Evolutionary conservation across 2,888 invertebrate species (phyloP).

Genomic region (Eupithecia exiguata): DNA sequence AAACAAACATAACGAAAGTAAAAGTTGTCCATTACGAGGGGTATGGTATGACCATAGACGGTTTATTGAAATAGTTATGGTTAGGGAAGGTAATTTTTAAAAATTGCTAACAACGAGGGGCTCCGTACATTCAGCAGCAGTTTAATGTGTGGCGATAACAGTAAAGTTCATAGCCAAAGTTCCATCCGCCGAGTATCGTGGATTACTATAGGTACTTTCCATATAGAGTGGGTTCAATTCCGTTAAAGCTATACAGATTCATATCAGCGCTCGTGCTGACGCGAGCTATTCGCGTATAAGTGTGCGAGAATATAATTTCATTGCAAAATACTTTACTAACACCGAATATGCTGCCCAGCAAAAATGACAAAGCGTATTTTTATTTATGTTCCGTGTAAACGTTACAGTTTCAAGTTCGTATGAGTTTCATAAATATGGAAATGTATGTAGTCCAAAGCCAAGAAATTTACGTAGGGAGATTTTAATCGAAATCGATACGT

Average conservation of each 20-base stretch:
- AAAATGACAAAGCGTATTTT: conserved; percentile 8
- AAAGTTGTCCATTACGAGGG: conserved; percentile 74
- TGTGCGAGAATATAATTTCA: conserved; percentile 50
- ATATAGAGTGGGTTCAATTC: conserved; percentile 74
- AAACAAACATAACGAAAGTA: conserved; percentile 74
- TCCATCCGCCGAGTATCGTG: conserved; percentile 70
- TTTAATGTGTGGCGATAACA: conserved; percentile 78
- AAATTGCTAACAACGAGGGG: conserved; percentile 73
- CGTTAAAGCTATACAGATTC: conserved; percentile 70
- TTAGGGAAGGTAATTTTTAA: conserved; percentile 74
- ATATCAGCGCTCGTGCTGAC: conserved; percentile 61
- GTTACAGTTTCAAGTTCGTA: conserved; percentile 6
- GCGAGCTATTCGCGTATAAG: conserved; percentile 50
- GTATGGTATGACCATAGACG: conserved; percentile 70
- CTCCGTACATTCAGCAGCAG: conserved; percentile 72
- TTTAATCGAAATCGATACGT: conserved; percentile 25
- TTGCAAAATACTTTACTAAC: conserved; percentile 44
- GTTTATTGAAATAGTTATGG: conserved; percentile 81
- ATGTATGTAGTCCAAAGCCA: background rate
- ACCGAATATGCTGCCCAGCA: conserved; percentile 31
- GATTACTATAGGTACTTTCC: conserved; percentile 71
- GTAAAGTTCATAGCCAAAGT: conserved; percentile 80
- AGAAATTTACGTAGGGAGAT: background rate
- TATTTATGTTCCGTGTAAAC: background rate
- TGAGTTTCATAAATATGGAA: conserved; percentile 7